Conservation (phyloP, 2,888 invertebrate genomes). For the Euspilapteryx auroguttella region DNA sequence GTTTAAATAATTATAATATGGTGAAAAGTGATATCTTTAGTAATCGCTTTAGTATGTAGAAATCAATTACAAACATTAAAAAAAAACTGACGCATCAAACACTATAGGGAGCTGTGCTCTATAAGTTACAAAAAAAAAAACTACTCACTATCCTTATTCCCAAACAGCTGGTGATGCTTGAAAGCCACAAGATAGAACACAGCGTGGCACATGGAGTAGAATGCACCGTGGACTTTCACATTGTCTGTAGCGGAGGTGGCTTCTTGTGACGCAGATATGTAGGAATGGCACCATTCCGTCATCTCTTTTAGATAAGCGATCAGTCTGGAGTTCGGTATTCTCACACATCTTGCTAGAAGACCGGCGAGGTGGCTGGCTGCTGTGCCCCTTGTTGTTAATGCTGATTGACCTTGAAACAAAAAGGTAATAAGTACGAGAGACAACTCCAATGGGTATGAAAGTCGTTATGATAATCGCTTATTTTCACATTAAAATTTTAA, state of each 20-base stretch:
- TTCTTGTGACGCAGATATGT: constrained; percentile 71
- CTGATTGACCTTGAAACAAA: too few relatives aligned
- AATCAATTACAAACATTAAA: too few relatives aligned
- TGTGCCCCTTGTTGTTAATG: constrained; percentile 33
- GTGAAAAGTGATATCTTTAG: too few relatives aligned
- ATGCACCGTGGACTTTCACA: constrained; percentile 76
- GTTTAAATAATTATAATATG: too few relatives aligned
- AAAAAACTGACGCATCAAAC: too few relatives aligned
- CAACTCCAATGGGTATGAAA: too few relatives aligned
- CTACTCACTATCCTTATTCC: constrained; percentile 72
- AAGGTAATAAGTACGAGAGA: too few relatives aligned
- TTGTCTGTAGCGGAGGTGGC: constrained; percentile 25
- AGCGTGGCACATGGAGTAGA: constrained; percentile 90
- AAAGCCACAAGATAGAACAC: constrained; percentile 92
- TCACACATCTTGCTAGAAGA: constrained; percentile 36
- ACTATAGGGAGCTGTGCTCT: too few relatives aligned
- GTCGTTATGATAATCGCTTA: too few relatives aligned
- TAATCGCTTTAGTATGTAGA: too few relatives aligned
- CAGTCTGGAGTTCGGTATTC: constrained; percentile 35
- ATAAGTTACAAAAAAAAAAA: neutral
- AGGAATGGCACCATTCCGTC: constrained; percentile 82
- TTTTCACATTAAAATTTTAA: too few relatives aligned
- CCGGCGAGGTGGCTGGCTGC: constrained; percentile 46
- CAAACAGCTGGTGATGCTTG: constrained; percentile 81
- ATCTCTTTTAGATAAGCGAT: constrained; percentile 65